Conservation (phyloP, 2,113 vertebrate genomes). For the Numida meleagris region DNA sequence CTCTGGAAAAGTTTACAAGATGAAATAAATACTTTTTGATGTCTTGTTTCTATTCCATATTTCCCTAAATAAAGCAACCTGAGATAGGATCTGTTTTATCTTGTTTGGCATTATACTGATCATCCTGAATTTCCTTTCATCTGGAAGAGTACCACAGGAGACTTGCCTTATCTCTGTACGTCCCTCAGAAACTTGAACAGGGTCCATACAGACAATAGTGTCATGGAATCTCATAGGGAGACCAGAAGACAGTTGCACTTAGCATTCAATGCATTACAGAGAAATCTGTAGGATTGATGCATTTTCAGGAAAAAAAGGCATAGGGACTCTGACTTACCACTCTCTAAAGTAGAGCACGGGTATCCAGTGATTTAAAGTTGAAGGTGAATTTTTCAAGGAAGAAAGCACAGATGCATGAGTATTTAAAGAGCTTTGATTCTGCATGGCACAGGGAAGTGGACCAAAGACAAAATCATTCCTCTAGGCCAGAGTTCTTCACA, state of each 20-base stretch:
- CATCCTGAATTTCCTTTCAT: neutral
- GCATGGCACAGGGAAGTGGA: neutral
- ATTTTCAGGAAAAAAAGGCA: neutral
- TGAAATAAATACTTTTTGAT: neutral
- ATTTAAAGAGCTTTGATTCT: neutral
- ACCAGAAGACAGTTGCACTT: neutral
- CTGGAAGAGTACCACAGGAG: neutral
- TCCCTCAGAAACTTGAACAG: neutral
- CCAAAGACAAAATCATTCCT: neutral
- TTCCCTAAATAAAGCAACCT: neutral
- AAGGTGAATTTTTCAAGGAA: neutral
- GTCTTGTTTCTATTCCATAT: neutral
- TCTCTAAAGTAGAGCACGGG: neutral
- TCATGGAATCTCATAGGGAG: neutral
- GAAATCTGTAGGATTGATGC: neutral
- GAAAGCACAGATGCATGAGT: neutral
- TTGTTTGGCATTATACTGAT: neutral
- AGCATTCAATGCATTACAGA: neutral
- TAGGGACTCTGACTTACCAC: neutral
- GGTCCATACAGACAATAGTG: neutral
- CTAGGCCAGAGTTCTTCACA: neutral
- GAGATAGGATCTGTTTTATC: neutral
- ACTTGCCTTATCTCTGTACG: neutral
- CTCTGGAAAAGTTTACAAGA: neutral
- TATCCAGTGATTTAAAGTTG: neutral